Evolutionary conservation across 2,888 invertebrate genomes (phyloP).

Genomic region (Drosophila differens): DNA sequence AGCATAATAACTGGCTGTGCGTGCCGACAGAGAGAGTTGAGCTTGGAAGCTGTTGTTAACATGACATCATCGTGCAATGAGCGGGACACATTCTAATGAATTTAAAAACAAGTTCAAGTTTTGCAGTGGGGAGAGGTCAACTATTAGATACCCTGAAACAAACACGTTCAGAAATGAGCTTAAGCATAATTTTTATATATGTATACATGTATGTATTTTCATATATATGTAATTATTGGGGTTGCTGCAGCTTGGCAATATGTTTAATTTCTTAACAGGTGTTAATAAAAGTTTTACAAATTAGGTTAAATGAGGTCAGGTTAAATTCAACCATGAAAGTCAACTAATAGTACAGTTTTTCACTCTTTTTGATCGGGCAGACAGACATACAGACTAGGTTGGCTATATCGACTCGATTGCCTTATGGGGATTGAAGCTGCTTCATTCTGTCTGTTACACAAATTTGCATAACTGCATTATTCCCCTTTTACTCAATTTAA

Average conservation of each 20-base stretch:
- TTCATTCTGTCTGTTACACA: not conserved
- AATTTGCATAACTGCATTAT: not conserved
- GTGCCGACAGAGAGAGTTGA: slow-evolving; percentile 21
- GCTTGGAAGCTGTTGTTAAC: slow-evolving; percentile 42
- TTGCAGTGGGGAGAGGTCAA: not conserved
- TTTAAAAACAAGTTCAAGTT: slow-evolving; percentile 47
- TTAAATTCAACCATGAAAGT: not conserved
- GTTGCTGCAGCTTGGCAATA: not conserved
- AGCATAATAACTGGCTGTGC: slow-evolving; percentile 56
- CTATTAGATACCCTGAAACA: not conserved
- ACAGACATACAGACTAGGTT: not conserved
- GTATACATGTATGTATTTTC: not conserved
- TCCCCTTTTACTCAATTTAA: not conserved
- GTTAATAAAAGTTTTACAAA: not conserved
- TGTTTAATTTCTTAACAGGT: not conserved
- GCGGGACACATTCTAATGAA: slow-evolving; percentile 63
- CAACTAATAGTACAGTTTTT: not conserved
- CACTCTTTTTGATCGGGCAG: not conserved
- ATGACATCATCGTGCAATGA: slow-evolving; percentile 71
- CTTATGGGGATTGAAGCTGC: not conserved
- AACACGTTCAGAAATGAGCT: not conserved
- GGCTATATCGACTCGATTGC: not conserved
- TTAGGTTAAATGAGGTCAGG: not conserved
- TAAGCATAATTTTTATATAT: not conserved
- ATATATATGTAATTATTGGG: not conserved